Percentiles rank a stretch among this genome's conserved stretches.
These are phyloP conservation scores for Palloptera scutellata DNA, from an alignment of 2,888 invertebrate species.

Conservation along the genomic window DNA sequence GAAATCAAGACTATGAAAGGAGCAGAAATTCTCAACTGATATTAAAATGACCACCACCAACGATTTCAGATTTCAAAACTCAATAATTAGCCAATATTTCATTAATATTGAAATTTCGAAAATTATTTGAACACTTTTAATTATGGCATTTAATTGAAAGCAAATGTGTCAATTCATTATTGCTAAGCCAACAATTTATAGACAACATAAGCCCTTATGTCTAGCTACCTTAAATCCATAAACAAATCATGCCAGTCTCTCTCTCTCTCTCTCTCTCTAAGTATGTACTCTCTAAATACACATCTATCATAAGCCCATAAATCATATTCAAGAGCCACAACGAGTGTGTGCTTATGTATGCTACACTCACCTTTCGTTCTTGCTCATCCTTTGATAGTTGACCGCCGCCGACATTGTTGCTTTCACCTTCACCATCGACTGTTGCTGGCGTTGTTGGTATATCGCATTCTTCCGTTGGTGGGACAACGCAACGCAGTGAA, in stretches of 20 bases:
- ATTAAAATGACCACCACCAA: too few relatives aligned
- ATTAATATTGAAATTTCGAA: too few relatives aligned
- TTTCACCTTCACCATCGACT: slow-evolving; percentile 65
- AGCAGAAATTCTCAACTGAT: too few relatives aligned
- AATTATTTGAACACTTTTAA: too few relatives aligned
- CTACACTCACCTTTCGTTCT: slow-evolving; percentile 49
- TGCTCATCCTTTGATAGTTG: slow-evolving; percentile 49
- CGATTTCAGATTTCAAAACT: too few relatives aligned
- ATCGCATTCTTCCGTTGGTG: slow-evolving; percentile 90
- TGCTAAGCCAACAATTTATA: too few relatives aligned
- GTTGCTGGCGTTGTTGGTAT: slow-evolving; percentile 79
- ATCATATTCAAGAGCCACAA: neutral
- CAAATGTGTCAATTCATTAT: too few relatives aligned
- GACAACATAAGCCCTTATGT: too few relatives aligned
- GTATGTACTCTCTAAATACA: neutral
- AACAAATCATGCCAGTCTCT: slow-evolving; percentile 9
- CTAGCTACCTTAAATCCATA: neutral
- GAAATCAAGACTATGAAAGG: too few relatives aligned
- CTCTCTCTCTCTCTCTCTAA: neutral
- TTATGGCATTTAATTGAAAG: too few relatives aligned
- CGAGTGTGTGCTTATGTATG: neutral
- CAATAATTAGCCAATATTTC: too few relatives aligned
- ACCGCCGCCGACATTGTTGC: slow-evolving; percentile 44
- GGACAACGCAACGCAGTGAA: slow-evolving; percentile 84
- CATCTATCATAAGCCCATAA: neutral